Evolutionary conservation across 2,888 invertebrate species (phyloP).

Genomic region (Drosophila niveifrons): DNA sequence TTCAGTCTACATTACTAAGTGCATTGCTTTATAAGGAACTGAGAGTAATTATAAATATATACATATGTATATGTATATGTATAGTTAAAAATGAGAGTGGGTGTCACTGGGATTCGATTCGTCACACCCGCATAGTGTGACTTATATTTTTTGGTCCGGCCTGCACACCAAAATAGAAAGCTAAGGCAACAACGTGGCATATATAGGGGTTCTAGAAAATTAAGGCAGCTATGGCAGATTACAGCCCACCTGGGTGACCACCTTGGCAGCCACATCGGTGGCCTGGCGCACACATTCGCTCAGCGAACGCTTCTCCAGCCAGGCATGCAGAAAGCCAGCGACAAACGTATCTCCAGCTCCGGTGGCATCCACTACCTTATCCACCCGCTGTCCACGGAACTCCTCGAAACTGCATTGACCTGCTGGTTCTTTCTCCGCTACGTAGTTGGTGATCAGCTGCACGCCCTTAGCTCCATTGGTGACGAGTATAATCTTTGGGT

Average conservation of each 20-base stretch:
- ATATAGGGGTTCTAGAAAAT: background rate
- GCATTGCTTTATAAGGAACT: constrained; percentile 40
- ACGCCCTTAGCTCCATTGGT: constrained; percentile 88
- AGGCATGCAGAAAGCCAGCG: constrained; percentile 87
- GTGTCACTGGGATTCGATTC: constrained; percentile 38
- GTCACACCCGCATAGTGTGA: background rate
- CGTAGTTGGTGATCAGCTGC: constrained; percentile 85
- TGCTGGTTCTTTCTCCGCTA: constrained; percentile 62
- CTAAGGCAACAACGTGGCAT: background rate
- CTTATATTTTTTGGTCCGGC: constrained; percentile 6
- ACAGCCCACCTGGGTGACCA: constrained; percentile 86
- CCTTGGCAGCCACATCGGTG: constrained; percentile 85
- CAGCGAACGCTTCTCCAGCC: constrained; percentile 84
- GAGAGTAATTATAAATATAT: constrained; percentile 1
- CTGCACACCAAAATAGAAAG: constrained; percentile 12
- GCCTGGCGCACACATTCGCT: constrained; percentile 86
- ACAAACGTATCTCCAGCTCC: constrained; percentile 88
- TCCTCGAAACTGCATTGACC: constrained; percentile 71
- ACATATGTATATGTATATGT: constrained; percentile 11
- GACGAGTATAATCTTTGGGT: constrained; percentile 86
- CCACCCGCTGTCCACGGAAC: constrained; percentile 84
- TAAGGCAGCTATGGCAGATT: constrained; percentile 81
- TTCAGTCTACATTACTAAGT: constrained; percentile 30
- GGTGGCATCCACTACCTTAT: constrained; percentile 86
- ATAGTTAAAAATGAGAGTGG: constrained; percentile 38